Evolutionary conservation across 2,113 vertebrate genomes (phyloP), one percentile per base, ranked within the genome.

Genomic region (Limnothrissa miodon): DNA sequence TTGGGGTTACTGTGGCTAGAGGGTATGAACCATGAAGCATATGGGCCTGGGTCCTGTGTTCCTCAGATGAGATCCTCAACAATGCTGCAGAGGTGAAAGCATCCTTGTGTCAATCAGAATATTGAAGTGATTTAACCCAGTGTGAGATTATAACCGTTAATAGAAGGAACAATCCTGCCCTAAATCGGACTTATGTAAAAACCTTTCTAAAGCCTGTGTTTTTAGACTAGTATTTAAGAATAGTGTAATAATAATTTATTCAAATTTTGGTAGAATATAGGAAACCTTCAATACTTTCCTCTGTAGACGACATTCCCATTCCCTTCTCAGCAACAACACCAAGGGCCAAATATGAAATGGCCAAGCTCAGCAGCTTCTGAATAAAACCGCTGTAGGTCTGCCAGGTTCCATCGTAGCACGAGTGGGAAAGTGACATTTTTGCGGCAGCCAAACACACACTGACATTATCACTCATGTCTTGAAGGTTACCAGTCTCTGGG

Each of bases 401-500:
- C 66, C 66, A 74, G 66, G 33, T 74, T 29, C 66, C 33, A 13
- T 74, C 25, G 29, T 74, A 15, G 29, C 66, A 74, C 66, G 66
- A 74, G 66, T 33, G 33, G 33, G 36, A 74, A 74, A 74, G 66
- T 74, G 66, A 74, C 66, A 74, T 74, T 74, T 74, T 74, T 15
- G 66, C 33, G 1, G 66, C 66, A 74, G 33, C 66, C 66, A 10
- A 36, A 74, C 25, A 74, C 66, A 74, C 66, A 17, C 66, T 74
- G 66, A 74, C 66, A 74, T 74, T 74, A 74, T 74, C 66, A 74
- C 66, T 74, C 66, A 74, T 74, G 66, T 74, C 66, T 74, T 36
- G 59, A 62, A 62, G 66, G 66, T 74, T 74, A 74, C 66, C 66
- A 13, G 29, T 74, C 66, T 39, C n/a, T 6, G 25, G 59, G 59